phyloP scores from a whole-genome alignment of 2,113 vertebrate species.

The Urocynchramus pylzowi region DNA sequence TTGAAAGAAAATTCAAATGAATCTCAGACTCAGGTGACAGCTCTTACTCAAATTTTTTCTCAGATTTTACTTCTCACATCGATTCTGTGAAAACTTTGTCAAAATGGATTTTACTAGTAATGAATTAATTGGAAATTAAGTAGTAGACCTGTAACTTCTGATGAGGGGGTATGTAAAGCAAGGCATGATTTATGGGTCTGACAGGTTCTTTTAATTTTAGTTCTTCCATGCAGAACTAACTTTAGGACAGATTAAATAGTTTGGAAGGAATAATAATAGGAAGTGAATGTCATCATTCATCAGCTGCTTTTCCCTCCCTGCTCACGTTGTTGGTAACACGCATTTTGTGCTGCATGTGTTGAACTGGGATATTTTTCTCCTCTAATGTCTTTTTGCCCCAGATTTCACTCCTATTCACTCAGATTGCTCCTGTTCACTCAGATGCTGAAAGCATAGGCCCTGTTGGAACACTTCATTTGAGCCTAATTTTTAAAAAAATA shows the following conservation, averaged over 20 bases:
- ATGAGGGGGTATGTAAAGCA: not conserved
- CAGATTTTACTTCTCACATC: not conserved
- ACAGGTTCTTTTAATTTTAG: not conserved
- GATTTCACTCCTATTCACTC: not conserved
- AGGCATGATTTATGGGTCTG: constrained; percentile 1
- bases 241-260: not conserved
- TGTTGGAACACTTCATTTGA: not conserved
- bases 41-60: not conserved
- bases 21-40: not conserved
- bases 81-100: not conserved
- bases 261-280: not conserved
- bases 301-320: not conserved
- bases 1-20: not conserved
- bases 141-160: not conserved
- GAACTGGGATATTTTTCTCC: not conserved
- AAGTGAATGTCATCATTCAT: not conserved
- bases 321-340: not conserved
- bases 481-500: not conserved
- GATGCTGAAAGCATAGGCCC: not conserved
- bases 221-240: not conserved
- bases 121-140: constrained; percentile 1
- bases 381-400: not conserved
- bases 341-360: not conserved
- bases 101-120: not conserved
- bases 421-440: not conserved